Conservation (phyloP, 2,888 invertebrate species). For the Parnassius mnemosyne region DNA sequence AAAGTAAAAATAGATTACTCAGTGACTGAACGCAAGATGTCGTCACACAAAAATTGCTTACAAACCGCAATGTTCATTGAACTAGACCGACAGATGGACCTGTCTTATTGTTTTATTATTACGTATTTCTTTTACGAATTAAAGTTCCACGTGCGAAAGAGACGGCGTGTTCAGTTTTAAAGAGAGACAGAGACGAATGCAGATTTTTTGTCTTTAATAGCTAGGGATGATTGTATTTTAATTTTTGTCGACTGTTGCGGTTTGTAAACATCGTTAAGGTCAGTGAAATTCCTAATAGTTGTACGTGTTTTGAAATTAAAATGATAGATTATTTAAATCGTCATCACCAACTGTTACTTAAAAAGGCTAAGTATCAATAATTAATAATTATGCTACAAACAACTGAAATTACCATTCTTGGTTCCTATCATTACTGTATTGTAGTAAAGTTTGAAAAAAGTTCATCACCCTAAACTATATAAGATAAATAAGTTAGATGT, state of each 20-base stretch:
- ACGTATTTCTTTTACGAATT: conserved; percentile 34
- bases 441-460: too few species aligned
- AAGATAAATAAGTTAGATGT: too few species aligned
- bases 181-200: conserved; percentile 4
- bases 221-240: conserved; percentile 11
- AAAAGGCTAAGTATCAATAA: background rate
- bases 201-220: conserved; percentile 11
- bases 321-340: conserved; percentile 4
- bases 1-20: conserved; percentile 25
- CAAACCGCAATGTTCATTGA: conserved; percentile 48
- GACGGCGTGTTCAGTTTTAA: conserved; percentile 12
- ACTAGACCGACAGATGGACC: conserved; percentile 47
- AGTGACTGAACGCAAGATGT: conserved; percentile 39
- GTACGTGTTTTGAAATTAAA: conserved; percentile 5
- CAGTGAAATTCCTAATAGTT: conserved; percentile 16
- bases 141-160: conserved; percentile 24
- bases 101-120: conserved; percentile 39
- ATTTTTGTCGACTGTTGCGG: conserved; percentile 18
- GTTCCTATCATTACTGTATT: too few species aligned
- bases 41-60: conserved; percentile 46
- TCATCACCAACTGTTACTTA: background rate
- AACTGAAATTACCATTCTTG: too few species aligned
- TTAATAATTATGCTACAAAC: too few species aligned
- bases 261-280: conserved; percentile 20
- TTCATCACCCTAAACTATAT: too few species aligned